Evolutionary conservation across 1,140 invertebrate species (phyloP).

Genomic region (Sinonovacula constricta): DNA sequence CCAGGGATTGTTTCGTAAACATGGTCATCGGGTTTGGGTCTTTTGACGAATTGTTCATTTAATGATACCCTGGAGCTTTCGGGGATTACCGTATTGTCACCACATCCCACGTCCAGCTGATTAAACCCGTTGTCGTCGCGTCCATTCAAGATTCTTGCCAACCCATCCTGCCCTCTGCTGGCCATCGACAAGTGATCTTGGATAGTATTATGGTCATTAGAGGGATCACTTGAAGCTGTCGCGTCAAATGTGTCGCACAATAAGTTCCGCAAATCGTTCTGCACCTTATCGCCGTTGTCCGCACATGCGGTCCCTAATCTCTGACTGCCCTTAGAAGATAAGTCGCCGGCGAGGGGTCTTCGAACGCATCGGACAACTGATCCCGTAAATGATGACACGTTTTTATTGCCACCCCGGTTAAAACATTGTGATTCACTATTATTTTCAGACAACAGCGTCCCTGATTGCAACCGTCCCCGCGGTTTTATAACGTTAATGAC

Average conservation of each 20-base stretch:
- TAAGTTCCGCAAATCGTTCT: conserved; percentile 48
- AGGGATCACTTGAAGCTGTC: conserved; percentile 36
- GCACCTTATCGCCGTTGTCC: conserved; percentile 43
- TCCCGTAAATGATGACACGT: conserved; percentile 18
- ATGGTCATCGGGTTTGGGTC: conserved; percentile 56
- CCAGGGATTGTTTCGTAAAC: conserved; percentile 69
- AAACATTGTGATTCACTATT: conserved; percentile 10
- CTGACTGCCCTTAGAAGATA: conserved; percentile 22
- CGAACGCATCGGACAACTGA: conserved; percentile 55
- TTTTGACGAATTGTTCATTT: conserved; percentile 42
- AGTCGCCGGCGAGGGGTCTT: conserved; percentile 53
- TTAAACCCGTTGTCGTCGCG: conserved; percentile 34
- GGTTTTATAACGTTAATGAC: conserved; percentile 15
- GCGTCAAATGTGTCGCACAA: conserved; percentile 44
- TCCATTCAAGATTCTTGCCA: conserved; percentile 26
- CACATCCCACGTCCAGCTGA: conserved; percentile 25
- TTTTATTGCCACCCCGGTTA: neutral
- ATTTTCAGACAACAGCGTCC: conserved; percentile 4
- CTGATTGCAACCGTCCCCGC: conserved; percentile 28
- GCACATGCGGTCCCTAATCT: conserved; percentile 22
- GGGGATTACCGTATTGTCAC: conserved; percentile 1
- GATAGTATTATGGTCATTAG: conserved; percentile 35
- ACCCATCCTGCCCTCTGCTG: conserved; percentile 10
- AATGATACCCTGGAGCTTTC: conserved; percentile 27
- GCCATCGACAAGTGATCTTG: conserved; percentile 29